These are phyloP conservation scores for Marasmarcha lunaedactyla DNA, from an alignment of 2,888 invertebrate species.

Conservation along the genomic window DNA sequence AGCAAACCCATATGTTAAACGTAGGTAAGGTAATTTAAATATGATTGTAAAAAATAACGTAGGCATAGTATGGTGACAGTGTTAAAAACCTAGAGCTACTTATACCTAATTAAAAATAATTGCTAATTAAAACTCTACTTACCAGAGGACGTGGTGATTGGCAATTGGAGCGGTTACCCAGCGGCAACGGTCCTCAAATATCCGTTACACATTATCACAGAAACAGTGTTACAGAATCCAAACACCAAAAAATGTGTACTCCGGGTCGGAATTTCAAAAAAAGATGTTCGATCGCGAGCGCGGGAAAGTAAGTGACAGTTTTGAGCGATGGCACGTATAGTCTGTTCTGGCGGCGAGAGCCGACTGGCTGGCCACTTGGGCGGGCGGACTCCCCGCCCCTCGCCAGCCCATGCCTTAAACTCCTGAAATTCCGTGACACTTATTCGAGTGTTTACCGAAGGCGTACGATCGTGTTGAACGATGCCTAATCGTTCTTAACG, in stretches of 20 bases:
- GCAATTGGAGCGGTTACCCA: neutral
- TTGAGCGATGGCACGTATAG: neutral
- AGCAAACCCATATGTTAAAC: too few species aligned
- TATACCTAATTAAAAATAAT: too few species aligned
- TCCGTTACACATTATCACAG: too few species aligned
- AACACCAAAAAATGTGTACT: too few species aligned
- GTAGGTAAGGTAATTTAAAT: too few species aligned
- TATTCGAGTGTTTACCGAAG: constrained; percentile 31
- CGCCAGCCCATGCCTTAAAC: constrained; percentile 35
- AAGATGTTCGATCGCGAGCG: neutral
- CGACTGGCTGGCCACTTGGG: neutral
- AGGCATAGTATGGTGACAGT: too few species aligned
- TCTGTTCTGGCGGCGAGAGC: neutral
- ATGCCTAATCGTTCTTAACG: constrained; percentile 21
- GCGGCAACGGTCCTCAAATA: neutral
- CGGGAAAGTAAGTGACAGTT: neutral
- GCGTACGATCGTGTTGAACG: constrained; percentile 23
- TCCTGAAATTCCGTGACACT: constrained; percentile 32
- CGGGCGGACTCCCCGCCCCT: constrained; percentile 6
- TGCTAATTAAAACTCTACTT: neutral
- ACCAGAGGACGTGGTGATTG: neutral
- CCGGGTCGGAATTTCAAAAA: too few species aligned
- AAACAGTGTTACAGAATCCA: too few species aligned
- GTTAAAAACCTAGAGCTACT: too few species aligned
- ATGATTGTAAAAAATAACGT: too few species aligned